Evolutionary conservation across 2,888 invertebrate species (phyloP).

Genomic region (Lymantria dispar): DNA sequence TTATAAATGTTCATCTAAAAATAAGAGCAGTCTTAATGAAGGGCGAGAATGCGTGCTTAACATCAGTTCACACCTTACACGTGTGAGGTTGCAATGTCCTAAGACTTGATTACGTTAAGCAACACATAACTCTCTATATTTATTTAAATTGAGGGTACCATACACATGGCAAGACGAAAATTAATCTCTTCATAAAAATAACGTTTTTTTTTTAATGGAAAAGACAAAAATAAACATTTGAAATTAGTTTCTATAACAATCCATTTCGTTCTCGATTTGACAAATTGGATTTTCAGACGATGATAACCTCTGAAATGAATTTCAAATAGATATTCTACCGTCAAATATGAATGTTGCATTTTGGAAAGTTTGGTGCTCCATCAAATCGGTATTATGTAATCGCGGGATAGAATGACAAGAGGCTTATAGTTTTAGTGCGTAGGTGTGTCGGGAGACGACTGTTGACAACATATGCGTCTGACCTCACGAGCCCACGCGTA

Average conservation of each 20-base stretch:
- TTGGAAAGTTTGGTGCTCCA: slow-evolving; percentile 3
- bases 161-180: slow-evolving; percentile 27
- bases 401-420: slow-evolving; percentile 18
- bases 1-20: slow-evolving; percentile 61
- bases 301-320: slow-evolving; percentile 7
- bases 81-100: slow-evolving; percentile 60
- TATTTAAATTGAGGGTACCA: slow-evolving; percentile 45
- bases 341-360: neutral
- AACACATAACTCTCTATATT: slow-evolving; percentile 56
- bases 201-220: slow-evolving; percentile 17
- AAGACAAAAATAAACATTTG: slow-evolving; percentile 22
- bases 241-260: slow-evolving; percentile 25
- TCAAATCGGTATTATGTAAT: slow-evolving; percentile 6
- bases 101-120: slow-evolving; percentile 65
- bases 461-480: slow-evolving; percentile 47
- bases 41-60: slow-evolving; percentile 60
- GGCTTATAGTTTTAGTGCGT: slow-evolving; percentile 35
- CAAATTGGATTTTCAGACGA: slow-evolving; percentile 16
- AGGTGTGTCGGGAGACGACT: slow-evolving; percentile 49
- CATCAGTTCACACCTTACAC: slow-evolving; percentile 71
- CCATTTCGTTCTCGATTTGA: slow-evolving; percentile 11
- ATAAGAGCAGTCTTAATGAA: slow-evolving; percentile 54
- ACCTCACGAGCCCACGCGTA: slow-evolving; percentile 60
- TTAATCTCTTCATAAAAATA: slow-evolving; percentile 30
- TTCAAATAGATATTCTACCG: neutral